Evolutionary conservation across 1,140 invertebrate species (phyloP).

Genomic region (Ceratina calcarata): DNA sequence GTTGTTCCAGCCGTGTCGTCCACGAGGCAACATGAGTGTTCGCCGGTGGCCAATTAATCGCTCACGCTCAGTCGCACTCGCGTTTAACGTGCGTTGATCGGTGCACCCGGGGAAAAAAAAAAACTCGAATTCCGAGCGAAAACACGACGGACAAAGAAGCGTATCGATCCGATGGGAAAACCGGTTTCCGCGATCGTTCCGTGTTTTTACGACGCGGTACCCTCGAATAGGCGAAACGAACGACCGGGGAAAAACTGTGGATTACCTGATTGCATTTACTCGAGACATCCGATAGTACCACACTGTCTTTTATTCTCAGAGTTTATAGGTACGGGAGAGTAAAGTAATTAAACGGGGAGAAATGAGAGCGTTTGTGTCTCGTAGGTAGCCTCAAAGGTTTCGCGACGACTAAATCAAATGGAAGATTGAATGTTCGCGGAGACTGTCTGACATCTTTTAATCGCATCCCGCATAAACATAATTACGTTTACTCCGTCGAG

Average conservation of each 20-base stretch:
- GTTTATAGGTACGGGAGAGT: background rate
- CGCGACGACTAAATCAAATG: background rate
- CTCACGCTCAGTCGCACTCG: conserved; percentile 41
- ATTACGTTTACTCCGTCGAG: conserved; percentile 15
- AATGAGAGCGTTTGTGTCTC: background rate
- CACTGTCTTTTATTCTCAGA: background rate
- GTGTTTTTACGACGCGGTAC: background rate
- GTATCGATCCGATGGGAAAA: conserved; percentile 17
- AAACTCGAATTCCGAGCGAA: conserved; percentile 15
- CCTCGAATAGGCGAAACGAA: background rate
- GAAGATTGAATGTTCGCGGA: conserved; percentile 9
- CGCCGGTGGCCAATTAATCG: conserved; percentile 59
- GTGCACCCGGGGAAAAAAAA: background rate
- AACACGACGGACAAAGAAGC: conserved; percentile 10
- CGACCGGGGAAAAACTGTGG: background rate
- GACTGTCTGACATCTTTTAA: background rate
- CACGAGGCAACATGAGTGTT: conserved; percentile 18
- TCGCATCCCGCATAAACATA: conserved; percentile 7
- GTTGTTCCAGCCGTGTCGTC: conserved; percentile 1
- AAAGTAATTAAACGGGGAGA: conserved; percentile 3
- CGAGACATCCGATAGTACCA: background rate
- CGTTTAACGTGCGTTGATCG: conserved; percentile 27
- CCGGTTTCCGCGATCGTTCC: conserved; percentile 20
- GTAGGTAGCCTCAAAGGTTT: background rate
- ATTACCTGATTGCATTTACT: background rate